phyloP scores from a whole-genome alignment of 2,888 invertebrate genomes.

The Caenorhabditis doughertyi region DNA sequence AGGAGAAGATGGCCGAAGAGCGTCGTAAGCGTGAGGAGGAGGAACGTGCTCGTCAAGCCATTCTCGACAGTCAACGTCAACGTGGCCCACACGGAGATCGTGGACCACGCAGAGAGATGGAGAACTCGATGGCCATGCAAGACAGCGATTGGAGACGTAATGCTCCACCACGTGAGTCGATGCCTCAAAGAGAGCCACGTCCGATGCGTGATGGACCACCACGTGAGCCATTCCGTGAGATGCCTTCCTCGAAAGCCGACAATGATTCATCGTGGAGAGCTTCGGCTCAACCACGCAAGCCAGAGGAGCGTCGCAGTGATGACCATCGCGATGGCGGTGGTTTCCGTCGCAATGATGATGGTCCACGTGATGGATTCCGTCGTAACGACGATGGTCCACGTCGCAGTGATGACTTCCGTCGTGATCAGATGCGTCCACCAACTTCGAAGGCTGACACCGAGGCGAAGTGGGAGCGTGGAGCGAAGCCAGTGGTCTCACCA shows the following conservation, averaged over 20 bases:
- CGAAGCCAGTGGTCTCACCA: slow-evolving; percentile 27
- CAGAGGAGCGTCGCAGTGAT: slow-evolving; percentile 19
- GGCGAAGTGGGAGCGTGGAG: slow-evolving; percentile 56
- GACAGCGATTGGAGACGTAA: slow-evolving; percentile 68
- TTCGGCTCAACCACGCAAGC: slow-evolving; percentile 22
- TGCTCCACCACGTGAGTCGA: slow-evolving; percentile 18
- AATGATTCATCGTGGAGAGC: slow-evolving; percentile 51
- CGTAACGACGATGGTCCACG: slow-evolving; percentile 25
- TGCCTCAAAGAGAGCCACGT: slow-evolving; percentile 40
- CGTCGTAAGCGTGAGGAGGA: slow-evolving; percentile 71
- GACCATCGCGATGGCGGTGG: slow-evolving; percentile 16
- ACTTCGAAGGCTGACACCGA: slow-evolving; percentile 59
- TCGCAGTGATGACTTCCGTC: slow-evolving; percentile 12
- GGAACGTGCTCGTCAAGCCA: slow-evolving; percentile 66
- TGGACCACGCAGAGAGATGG: slow-evolving; percentile 48
- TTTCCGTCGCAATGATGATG: slow-evolving; percentile 28
- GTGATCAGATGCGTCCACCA: slow-evolving; percentile 21
- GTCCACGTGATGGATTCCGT: slow-evolving; percentile 20
- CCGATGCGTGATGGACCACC: slow-evolving; percentile 40
- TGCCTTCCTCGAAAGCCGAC: slow-evolving; percentile 47
- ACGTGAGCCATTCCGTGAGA: slow-evolving; percentile 50
- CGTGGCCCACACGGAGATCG: slow-evolving; percentile 57
- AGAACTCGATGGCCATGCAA: slow-evolving; percentile 68
- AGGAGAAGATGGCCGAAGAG: slow-evolving; percentile 68
- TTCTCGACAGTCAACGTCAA: slow-evolving; percentile 67